phyloP scores from a whole-genome alignment of 2,113 vertebrate genomes.

The Mus spicilegus region DNA sequence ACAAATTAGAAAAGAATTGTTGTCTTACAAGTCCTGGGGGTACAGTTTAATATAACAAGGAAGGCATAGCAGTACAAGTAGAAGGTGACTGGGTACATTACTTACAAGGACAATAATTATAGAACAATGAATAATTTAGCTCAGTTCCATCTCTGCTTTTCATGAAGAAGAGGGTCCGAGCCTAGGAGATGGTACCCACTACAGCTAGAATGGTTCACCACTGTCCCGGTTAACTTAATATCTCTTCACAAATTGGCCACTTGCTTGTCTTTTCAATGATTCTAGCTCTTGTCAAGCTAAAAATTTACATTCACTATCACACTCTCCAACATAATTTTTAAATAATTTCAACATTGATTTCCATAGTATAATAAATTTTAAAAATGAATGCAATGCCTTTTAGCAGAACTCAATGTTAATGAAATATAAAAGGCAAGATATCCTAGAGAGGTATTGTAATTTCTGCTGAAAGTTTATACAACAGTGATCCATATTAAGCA shows the following conservation, averaged over 20 bases:
- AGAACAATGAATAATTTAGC: neutral
- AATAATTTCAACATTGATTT: neutral
- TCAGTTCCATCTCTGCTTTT: neutral
- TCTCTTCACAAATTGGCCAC: neutral
- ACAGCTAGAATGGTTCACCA: neutral
- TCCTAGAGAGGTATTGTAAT: neutral
- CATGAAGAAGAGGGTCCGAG: neutral
- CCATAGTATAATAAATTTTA: neutral
- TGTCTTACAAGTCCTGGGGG: too few relatives aligned
- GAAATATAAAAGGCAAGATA: slow-evolving; percentile 28
- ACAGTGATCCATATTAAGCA: slow-evolving; percentile 43
- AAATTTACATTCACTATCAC: neutral
- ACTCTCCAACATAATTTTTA: neutral
- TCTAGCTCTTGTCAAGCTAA: neutral
- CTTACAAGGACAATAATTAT: neutral
- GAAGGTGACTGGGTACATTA: neutral
- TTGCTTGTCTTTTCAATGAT: neutral
- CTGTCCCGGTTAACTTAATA: neutral
- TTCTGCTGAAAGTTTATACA: slow-evolving; percentile 37
- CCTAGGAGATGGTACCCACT: neutral
- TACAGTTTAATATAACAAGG: neutral
- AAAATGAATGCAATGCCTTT: slow-evolving; percentile 1
- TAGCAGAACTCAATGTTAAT: slow-evolving; percentile 45
- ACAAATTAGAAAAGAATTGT: neutral
- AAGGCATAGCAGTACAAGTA: neutral